Evolutionary conservation across 2,113 vertebrate species (phyloP).

Genomic region (Heterotis niloticus): DNA sequence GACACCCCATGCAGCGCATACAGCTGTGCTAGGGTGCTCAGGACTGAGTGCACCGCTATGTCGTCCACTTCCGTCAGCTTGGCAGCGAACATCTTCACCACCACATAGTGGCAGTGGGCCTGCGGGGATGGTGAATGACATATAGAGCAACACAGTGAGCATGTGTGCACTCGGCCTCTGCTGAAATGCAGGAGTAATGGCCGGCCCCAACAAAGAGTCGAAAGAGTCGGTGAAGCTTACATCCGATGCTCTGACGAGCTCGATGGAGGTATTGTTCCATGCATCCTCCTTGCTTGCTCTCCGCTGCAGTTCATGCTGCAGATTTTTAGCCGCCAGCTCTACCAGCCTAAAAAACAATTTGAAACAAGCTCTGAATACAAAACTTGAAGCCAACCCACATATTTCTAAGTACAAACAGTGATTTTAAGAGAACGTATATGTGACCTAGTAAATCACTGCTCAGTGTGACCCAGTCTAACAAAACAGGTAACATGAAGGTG

Average conservation of each 20-base stretch:
- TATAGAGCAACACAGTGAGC: background rate
- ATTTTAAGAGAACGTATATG: background rate
- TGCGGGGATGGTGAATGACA: constrained; percentile 39
- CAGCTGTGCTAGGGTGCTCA: constrained; percentile 77
- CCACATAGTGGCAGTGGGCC: constrained; percentile 94
- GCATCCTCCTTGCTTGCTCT: constrained; percentile 81
- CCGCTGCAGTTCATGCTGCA: constrained; percentile 75
- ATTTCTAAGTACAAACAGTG: too few species aligned
- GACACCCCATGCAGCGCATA: constrained; percentile 82
- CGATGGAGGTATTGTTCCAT: constrained; percentile 89
- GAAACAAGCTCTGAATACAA: background rate
- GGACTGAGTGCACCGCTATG: constrained; percentile 63
- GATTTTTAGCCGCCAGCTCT: constrained; percentile 79
- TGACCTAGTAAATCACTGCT: background rate
- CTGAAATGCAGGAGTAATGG: background rate
- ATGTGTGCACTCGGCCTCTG: too few species aligned
- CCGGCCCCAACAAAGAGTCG: too few species aligned
- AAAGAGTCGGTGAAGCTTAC: constrained; percentile 72
- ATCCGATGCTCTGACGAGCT: constrained; percentile 87
- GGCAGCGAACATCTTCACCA: constrained; percentile 83
- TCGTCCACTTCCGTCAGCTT: constrained; percentile 74
- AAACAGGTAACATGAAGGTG: background rate
- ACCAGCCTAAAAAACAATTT: constrained; percentile 69
- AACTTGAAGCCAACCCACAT: background rate
- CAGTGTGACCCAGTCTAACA: background rate